phyloP scores from a whole-genome alignment of 1,140 invertebrate genomes.

The Philaenus spumarius region DNA sequence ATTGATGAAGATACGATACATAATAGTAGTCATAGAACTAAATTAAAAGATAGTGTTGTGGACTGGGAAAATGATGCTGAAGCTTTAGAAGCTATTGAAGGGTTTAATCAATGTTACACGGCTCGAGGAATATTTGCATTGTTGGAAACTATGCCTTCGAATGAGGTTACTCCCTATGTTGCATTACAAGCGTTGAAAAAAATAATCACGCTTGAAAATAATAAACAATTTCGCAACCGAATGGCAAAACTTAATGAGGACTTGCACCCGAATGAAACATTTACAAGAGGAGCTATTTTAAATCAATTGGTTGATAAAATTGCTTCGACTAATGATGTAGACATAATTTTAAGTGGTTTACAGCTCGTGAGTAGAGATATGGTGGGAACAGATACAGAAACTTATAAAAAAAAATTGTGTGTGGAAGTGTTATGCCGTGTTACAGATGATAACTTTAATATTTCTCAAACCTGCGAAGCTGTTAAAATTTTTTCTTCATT shows the following conservation, averaged over 20 bases:
- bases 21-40: slow-evolving; percentile 8
- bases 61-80: slow-evolving; percentile 37
- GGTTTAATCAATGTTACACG: slow-evolving; percentile 35
- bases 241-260: slow-evolving; percentile 23
- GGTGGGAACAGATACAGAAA: slow-evolving; percentile 40
- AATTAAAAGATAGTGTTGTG: slow-evolving; percentile 28
- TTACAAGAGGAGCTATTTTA: slow-evolving; percentile 40
- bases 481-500: slow-evolving; percentile 42
- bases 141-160: slow-evolving; percentile 40
- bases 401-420: slow-evolving; percentile 48
- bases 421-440: slow-evolving; percentile 54
- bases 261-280: slow-evolving; percentile 31
- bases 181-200: slow-evolving; percentile 45
- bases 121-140: slow-evolving; percentile 35
- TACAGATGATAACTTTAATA: slow-evolving; percentile 49
- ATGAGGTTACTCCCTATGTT: slow-evolving; percentile 45
- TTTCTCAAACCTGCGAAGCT: slow-evolving; percentile 55
- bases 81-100: slow-evolving; percentile 36
- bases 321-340: slow-evolving; percentile 35
- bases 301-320: slow-evolving; percentile 43
- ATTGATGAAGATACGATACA: neutral
- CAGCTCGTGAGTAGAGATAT: slow-evolving; percentile 39
- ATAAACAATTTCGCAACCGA: slow-evolving; percentile 30
- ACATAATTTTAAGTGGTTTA: slow-evolving; percentile 43
- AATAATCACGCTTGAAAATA: slow-evolving; percentile 47